Conservation (phyloP, 2,113 vertebrate species). For the Regulus satrapa region DNA sequence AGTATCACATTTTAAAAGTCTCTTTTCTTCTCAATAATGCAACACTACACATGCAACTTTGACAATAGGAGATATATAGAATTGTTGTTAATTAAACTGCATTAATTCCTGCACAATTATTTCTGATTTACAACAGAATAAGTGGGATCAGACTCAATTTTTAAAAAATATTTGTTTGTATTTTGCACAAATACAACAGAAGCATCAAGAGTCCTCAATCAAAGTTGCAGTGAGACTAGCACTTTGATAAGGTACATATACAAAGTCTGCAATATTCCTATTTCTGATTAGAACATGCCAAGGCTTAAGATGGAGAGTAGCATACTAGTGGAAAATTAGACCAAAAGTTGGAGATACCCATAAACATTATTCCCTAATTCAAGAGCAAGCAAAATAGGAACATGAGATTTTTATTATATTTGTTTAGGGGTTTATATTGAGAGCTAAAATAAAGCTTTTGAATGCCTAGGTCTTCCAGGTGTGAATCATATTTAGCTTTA, state of each 20-base stretch:
- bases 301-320: background rate
- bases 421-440: background rate
- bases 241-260: background rate
- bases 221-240: background rate
- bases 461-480: background rate
- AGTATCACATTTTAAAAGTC: background rate
- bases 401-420: background rate
- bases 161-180: background rate
- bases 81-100: background rate
- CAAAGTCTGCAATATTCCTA: background rate
- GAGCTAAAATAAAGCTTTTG: background rate
- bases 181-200: background rate
- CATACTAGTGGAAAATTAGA: background rate
- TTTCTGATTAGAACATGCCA: background rate
- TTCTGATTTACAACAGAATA: background rate
- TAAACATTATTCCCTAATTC: background rate
- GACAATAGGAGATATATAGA: background rate
- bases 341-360: background rate
- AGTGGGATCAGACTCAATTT: background rate
- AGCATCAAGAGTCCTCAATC: background rate
- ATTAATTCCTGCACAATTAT: background rate
- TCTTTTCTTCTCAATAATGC: background rate
- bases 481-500: background rate
- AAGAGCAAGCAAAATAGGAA: background rate
- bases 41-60: background rate